Evolutionary conservation across 2,888 invertebrate genomes (phyloP), one percentile per base, ranked within the genome.

Genomic region (Drosophila paucipuncta): DNA sequence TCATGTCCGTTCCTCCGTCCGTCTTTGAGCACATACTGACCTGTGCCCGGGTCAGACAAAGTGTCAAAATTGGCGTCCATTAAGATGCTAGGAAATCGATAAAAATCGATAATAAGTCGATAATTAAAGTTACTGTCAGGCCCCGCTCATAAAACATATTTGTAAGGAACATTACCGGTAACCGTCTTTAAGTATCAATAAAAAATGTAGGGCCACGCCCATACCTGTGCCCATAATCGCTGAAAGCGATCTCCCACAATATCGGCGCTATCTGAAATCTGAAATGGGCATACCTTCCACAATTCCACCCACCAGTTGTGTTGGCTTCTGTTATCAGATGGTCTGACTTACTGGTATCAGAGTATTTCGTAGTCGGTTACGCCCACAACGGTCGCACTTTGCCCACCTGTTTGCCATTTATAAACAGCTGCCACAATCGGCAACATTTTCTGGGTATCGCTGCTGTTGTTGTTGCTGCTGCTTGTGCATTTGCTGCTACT

Each of bases 331-430:
- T 43, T 5, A 22, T 11, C 43, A 11, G 43, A 43, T 5, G 22
- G 11, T 43, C 22, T 5, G 22, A 5, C 11, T 22, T 2, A 11
- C 22, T 18, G 10, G 3, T 18, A 18, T 18, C 50, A 28, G 50
- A 18, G 50, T 18, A 18, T 18, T 28, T 18, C 3, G 25, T 3
- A 18, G 18, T 37, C 18, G 43, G 11, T 22, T 5, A 22, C 13
- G 10, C 10, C 25, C 13, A 9, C 13, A 18, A 3, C 9, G 1
- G 53, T 16, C 10, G 16, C 22, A 22, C 22, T 37, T 28, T 58
- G 68, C 41, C 49, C 73, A 77, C 78, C 79, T 77, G 74, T 73
- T 78, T 54, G 73, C 6, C 33, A 35, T 58, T 37, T 54, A 54
- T 50, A 63, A 75, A 53, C 63, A 74, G 47, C 57, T 71, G 71